Percentiles rank a stretch among this genome's conserved stretches.
phyloP scores from a whole-genome alignment of 2,888 invertebrate species.

The Sinelater perroti region DNA sequence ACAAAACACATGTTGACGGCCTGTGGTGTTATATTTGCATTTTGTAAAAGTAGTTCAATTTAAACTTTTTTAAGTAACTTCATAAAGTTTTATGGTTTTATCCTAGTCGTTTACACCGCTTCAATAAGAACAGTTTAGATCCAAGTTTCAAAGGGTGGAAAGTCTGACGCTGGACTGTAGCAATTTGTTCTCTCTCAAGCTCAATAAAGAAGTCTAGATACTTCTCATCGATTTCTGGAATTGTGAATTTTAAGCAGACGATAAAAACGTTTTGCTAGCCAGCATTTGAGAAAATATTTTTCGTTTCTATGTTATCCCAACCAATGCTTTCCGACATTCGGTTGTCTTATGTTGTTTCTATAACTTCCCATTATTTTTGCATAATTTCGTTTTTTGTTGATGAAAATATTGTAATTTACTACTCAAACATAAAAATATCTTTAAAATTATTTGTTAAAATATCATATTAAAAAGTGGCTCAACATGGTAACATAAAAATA shows the following conservation, averaged over 20 bases:
- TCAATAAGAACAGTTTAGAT: conserved; percentile 19
- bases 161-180: conserved; percentile 20
- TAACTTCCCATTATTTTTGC: conserved; percentile 7
- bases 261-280: conserved; percentile 21
- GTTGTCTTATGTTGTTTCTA: conserved; percentile 31
- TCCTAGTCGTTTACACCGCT: conserved; percentile 1
- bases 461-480: too few relatives aligned
- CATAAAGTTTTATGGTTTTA: conserved; percentile 13
- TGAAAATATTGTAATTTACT: too few relatives aligned
- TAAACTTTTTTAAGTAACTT: too few relatives aligned
- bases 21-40: too few relatives aligned
- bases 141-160: conserved; percentile 1
- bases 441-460: too few relatives aligned
- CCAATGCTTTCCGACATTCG: conserved; percentile 39
- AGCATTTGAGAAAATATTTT: conserved; percentile 42
- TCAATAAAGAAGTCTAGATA: conserved; percentile 42
- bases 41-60: too few relatives aligned
- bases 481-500: conserved; percentile 11
- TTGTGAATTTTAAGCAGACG: conserved; percentile 40
- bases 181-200: conserved; percentile 36
- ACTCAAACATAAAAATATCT: too few relatives aligned
- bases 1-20: too few relatives aligned
- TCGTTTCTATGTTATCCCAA: conserved; percentile 38
- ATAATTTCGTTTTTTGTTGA: too few relatives aligned
- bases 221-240: conserved; percentile 35